A percentile compares a stretch with the other conserved stretches of the same genome.
Evolutionary conservation across 2,797 vertebrate genomes (phyloP).

Genomic region (Petrocephalus schoutedeni): DNA sequence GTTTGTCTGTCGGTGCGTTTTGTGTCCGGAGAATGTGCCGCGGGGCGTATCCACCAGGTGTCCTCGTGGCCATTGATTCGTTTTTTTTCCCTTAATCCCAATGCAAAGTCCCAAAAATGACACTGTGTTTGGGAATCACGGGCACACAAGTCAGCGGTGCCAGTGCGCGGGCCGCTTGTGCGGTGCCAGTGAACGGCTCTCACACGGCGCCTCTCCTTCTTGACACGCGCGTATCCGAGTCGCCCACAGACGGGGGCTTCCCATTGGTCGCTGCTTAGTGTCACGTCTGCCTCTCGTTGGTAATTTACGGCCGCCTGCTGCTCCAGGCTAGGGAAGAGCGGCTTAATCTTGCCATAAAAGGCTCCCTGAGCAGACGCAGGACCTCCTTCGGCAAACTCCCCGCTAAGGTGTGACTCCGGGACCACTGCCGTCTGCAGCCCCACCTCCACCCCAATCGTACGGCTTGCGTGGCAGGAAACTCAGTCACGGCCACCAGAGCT

Average conservation of each 20-base stretch:
- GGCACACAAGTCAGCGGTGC: background rate
- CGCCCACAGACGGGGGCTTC: background rate
- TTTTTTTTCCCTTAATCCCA: background rate
- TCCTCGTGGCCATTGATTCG: background rate
- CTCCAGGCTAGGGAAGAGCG: conserved; percentile 44
- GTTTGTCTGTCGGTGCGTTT: background rate
- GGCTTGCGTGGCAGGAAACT: conserved; percentile 44
- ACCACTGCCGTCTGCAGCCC: conserved; percentile 42
- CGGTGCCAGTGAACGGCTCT: background rate
- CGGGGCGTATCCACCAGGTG: background rate
- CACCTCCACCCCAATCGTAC: conserved; percentile 10
- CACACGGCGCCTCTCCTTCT: background rate
- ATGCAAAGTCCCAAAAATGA: background rate
- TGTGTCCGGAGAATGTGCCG: background rate
- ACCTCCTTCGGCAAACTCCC: conserved; percentile 48
- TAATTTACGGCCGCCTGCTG: conserved; percentile 45
- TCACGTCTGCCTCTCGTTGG: background rate
- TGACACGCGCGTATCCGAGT: background rate
- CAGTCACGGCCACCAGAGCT: conserved; percentile 47
- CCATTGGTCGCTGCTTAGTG: background rate
- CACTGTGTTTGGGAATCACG: background rate
- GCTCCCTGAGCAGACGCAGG: conserved; percentile 43
- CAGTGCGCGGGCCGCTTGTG: background rate
- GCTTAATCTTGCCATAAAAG: conserved; percentile 53
- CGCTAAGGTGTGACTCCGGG: conserved; percentile 63